Evolutionary conservation across 2,888 invertebrate species (phyloP).

Genomic region (Idaea biselata): DNA sequence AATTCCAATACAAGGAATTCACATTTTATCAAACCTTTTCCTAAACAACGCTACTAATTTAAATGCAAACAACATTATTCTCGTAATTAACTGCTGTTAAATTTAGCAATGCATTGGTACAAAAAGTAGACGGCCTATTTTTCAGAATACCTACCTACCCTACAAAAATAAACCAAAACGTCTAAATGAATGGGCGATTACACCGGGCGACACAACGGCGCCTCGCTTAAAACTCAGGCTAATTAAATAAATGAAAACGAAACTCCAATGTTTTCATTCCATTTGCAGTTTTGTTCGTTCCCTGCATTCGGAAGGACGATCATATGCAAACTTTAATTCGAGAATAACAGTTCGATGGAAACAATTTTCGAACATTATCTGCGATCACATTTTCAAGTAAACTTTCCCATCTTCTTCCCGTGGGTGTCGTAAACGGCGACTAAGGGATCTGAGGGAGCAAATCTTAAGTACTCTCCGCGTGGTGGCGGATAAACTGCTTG

Average conservation of each 20-base stretch:
- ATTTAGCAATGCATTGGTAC: constrained; percentile 14
- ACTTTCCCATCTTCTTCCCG: too few relatives aligned
- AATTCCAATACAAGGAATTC: neutral
- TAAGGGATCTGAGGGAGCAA: too few relatives aligned
- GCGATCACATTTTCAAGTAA: constrained; percentile 31
- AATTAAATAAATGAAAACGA: constrained; percentile 78
- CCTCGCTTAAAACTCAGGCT: constrained; percentile 67
- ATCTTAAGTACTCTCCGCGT: too few relatives aligned
- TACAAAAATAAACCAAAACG: constrained; percentile 43
- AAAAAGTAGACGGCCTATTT: constrained; percentile 14
- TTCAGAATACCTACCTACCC: constrained; percentile 12
- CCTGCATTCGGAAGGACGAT: constrained; percentile 43
- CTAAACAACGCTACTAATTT: neutral
- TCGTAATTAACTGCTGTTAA: constrained; percentile 6
- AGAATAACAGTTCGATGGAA: constrained; percentile 39
- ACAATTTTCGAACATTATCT: constrained; percentile 34
- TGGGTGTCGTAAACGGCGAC: too few relatives aligned
- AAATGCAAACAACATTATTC: neutral
- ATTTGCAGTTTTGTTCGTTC: constrained; percentile 64
- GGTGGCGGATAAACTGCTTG: too few relatives aligned
- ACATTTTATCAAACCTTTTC: neutral
- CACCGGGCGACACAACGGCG: constrained; percentile 62
- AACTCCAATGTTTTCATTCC: constrained; percentile 77
- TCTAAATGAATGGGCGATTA: constrained; percentile 56
- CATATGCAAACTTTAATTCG: constrained; percentile 58